These are phyloP conservation scores for Phenacoccus solenopsis DNA, from an alignment of 1,140 invertebrate genomes.

Conservation along the genomic window DNA sequence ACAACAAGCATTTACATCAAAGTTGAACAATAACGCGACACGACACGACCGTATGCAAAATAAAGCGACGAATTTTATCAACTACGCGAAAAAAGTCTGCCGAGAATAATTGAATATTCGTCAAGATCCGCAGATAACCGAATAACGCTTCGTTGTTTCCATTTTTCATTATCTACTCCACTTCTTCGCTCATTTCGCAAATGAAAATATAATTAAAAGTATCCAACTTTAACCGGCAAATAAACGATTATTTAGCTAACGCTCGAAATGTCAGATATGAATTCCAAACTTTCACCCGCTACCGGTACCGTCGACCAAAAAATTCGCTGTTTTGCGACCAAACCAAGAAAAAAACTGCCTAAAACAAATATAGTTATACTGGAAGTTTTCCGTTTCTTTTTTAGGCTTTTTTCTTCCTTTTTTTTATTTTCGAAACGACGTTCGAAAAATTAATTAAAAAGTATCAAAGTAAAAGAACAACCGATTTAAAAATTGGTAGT, in stretches of 20 bases:
- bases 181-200: no score
- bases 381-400: not conserved
- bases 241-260: no score
- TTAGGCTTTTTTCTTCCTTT: not conserved
- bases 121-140: no score
- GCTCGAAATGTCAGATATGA: no score
- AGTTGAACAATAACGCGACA: not conserved
- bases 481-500: not conserved
- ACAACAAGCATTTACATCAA: not conserved
- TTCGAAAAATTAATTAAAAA: not conserved
- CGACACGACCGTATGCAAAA: not conserved
- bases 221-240: no score
- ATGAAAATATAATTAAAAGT: no score
- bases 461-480: slow-evolving; percentile 3
- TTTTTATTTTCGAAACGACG: not conserved
- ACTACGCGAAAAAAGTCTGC: not conserved
- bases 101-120: not conserved
- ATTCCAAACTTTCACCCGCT: no score
- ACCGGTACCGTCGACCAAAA: no score
- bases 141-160: no score
- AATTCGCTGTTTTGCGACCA: no score
- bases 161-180: not conserved
- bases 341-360: not conserved
- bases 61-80: not conserved
- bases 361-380: not conserved